Evolutionary conservation across 2,113 vertebrate genomes (phyloP), one percentile per base, ranked within the genome.

Genomic region (Hydrolagus affinis): DNA sequence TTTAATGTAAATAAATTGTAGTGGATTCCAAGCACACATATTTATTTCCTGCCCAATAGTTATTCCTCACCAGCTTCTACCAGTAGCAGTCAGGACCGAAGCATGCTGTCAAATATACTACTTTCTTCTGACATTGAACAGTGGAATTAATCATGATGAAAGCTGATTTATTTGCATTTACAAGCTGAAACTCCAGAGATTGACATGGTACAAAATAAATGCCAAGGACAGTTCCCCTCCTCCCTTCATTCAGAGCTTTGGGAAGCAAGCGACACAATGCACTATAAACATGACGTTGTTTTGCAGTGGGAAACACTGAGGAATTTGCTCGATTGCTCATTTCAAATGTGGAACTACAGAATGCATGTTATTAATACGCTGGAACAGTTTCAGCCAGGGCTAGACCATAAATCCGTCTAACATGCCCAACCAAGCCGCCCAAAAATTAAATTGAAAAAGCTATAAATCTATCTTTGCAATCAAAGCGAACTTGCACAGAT

Each of bases 101-200:
- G 62, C 25, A 83, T 64, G 78, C 78, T 30, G 28, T 66, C 78
- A 66, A 17, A 3, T 83, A 30, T 28, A 68, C 8, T 32, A 32
- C 15, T 62, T 30, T 10, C 28, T 83, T 64, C 17, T 83, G 62
- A 83, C 25, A 66, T 15, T 83, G 78, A 66, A 32, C 25, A 66
- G 17, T 83, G 28, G 60, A 19, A 83, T 83, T 83, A 83, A 68
- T 66, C 8, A 83, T 66, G 60, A 28, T 30, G n/a, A 66, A 32
- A 28, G 0, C 8, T 83, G 28, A 32, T 28, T 66, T 83, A 68
- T 66, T 83, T 83, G 25, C 23, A 32, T 11, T 30, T 62, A 62
- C 15, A 3, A 28, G 76, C 10, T 17, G 19, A 77, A 64, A 25
- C 62, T 83, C 28, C 25, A 83, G 9, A 77, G 17, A 83, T 8